Evolutionary conservation across 2,113 vertebrate species (phyloP).

Genomic region (Percina caprodes): DNA sequence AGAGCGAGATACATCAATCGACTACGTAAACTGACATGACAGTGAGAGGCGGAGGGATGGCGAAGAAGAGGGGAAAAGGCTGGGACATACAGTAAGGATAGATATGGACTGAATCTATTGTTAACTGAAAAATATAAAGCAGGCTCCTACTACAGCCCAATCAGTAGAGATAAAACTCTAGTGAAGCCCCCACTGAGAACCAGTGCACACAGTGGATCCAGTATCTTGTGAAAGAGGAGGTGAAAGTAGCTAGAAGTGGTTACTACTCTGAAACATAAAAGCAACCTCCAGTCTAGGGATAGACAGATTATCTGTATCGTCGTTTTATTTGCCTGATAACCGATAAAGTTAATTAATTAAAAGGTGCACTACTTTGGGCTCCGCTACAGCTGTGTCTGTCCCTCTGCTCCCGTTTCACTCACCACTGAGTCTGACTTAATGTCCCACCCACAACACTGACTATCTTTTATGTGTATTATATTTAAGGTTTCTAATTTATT

Average conservation of each 20-base stretch:
- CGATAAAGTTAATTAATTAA: no score
- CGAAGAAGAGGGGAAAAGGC: slow-evolving; percentile 13
- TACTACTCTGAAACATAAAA: slow-evolving; percentile 35
- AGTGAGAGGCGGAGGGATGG: slow-evolving; percentile 53
- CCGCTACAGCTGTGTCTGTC: no score
- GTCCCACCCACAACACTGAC: no score
- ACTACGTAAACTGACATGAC: slow-evolving; percentile 78
- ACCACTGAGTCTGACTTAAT: no score
- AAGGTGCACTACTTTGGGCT: no score
- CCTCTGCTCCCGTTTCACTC: no score
- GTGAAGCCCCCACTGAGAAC: slow-evolving; percentile 17
- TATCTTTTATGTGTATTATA: no score
- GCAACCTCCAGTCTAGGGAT: background rate
- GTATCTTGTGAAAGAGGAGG: slow-evolving; percentile 42
- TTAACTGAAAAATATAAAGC: slow-evolving; percentile 34
- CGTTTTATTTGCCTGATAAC: no score
- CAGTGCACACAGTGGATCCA: slow-evolving; percentile 27
- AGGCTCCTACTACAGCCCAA: slow-evolving; percentile 13
- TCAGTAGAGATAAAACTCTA: slow-evolving; percentile 21
- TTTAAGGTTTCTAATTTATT: no score
- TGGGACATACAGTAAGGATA: slow-evolving; percentile 28
- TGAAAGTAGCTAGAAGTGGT: slow-evolving; percentile 44
- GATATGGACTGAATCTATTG: slow-evolving; percentile 30
- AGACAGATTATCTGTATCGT: no score
- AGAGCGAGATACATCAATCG: slow-evolving; percentile 62